These are phyloP conservation scores for Drosophila punjabiensis DNA, from an alignment of 1,140 invertebrate species.

Conservation along the genomic window DNA sequence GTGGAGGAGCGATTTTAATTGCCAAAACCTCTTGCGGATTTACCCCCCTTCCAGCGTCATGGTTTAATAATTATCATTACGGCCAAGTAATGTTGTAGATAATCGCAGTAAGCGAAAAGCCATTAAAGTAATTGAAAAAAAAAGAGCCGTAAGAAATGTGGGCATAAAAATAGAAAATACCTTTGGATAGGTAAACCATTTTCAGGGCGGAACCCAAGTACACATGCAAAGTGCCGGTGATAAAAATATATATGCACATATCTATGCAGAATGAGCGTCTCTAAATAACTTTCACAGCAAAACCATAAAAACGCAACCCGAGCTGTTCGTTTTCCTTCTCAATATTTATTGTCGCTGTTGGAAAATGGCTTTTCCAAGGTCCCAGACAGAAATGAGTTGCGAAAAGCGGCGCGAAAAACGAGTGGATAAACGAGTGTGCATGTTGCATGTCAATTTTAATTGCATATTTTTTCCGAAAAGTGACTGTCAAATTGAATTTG, in stretches of 20 bases:
- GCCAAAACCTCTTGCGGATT: conserved; percentile 17
- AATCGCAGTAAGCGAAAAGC: conserved; percentile 29
- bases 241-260: conserved; percentile 15
- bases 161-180: conserved; percentile 25
- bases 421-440: conserved; percentile 31
- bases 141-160: conserved; percentile 27
- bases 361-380: conserved; percentile 66
- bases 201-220: conserved; percentile 14
- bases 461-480: conserved; percentile 37
- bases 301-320: neutral
- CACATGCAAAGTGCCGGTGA: conserved; percentile 40
- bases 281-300: conserved; percentile 47
- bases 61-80: conserved; percentile 40
- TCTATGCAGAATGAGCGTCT: conserved; percentile 4
- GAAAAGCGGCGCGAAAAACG: conserved; percentile 12
- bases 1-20: conserved; percentile 32
- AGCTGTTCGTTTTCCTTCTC: neutral
- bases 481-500: conserved; percentile 58
- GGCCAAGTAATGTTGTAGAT: conserved; percentile 18
- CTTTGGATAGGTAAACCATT: conserved; percentile 12
- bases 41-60: conserved; percentile 10
- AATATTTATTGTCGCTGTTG: conserved; percentile 55
- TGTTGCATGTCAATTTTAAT: conserved; percentile 57
- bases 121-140: conserved; percentile 56
- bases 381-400: conserved; percentile 31